Conservation (phyloP, 2,113 vertebrate genomes). For the Oncorhynchus nerka region DNA sequence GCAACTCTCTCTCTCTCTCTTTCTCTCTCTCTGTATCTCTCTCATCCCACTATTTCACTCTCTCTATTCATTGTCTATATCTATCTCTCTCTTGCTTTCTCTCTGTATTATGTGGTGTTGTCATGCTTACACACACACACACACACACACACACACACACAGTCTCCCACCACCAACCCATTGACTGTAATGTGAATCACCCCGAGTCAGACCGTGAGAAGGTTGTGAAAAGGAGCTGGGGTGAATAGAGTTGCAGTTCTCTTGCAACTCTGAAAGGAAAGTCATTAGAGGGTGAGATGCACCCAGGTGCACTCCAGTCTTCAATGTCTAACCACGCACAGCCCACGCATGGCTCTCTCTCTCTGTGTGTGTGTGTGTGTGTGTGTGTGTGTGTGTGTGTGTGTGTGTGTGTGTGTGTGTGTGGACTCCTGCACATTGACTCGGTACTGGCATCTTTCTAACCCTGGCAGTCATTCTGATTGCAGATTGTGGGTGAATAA, state of each 20-base stretch:
- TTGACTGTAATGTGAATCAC: not conserved
- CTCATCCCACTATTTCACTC: not conserved
- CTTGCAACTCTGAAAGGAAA: constrained; percentile 39
- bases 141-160: too few relatives aligned
- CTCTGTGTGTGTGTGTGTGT: too few relatives aligned
- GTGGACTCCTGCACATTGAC: too few relatives aligned
- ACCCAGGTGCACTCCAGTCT: constrained; percentile 41
- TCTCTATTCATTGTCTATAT: not conserved
- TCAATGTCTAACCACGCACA: constrained; percentile 8
- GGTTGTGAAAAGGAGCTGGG: not conserved
- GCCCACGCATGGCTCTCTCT: constrained; percentile 13
- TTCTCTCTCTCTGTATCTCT: not conserved
- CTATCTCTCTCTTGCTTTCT: not conserved
- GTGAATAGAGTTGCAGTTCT: not conserved
- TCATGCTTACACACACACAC: not conserved
- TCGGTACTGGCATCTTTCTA: too few relatives aligned
- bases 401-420: too few relatives aligned
- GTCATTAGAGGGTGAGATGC: constrained; percentile 58
- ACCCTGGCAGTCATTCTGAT: too few relatives aligned
- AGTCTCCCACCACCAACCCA: not conserved
- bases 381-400: too few relatives aligned
- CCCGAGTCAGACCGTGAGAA: not conserved
- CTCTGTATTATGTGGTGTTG: not conserved
- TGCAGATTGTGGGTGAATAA: too few relatives aligned
- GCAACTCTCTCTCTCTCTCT: not conserved